Base-by-base conservation (phyloP, 1,140 invertebrate species). In the Saccostrea cuccullata region DNA sequence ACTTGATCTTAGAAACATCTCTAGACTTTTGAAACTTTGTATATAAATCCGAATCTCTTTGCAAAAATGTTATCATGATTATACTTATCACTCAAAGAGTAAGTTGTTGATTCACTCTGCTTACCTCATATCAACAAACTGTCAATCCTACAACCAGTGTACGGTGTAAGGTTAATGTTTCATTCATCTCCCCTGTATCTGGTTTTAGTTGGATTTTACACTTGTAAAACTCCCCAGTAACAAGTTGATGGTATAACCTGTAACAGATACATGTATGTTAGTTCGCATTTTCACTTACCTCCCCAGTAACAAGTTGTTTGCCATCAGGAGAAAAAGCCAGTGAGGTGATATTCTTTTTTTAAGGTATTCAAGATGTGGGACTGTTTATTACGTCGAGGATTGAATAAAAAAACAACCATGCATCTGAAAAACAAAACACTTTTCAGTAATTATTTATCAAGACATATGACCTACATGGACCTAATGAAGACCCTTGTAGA, bases 381-480 rank as follows among this genome's bases (percentile, higher is more conserved):
- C 96, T 99, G 98, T 70, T 97, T 96, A 94, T 98, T 98, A 94
- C 97, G 97, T 88, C 97, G 96, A 70, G 97, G 97, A 95, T 98
- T 98, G 96, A 98, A 98, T 60, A 99, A 95, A 60, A 99, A n/a
- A n/a, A n/a, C 98, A 90, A 98, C 97, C 12, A 98, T 98, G 96
- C 98, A 99, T 95, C 98, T 99, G 96, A 47, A 96, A 91, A 67
- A 88, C 3, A 86, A 30, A 82, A 60, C 20, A 17, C 58, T 17
- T 13, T 5, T 12, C 13, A 60, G 3, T 17, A 60, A 60, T 15
- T 60, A 60, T 60, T 20, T 60, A 47, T 3, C 40, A n/a, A n/a
- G 40, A 3, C 60, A 15, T 23, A 20, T 17, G 11, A 20, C 60
- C 12, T 64, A 64, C n/a, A n/a, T n/a, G n/a, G n/a, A n/a, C n/a